A percentile compares a stretch with the other conserved stretches of the same genome.
phyloP scores from a whole-genome alignment of 2,113 vertebrate genomes.

The Brachypodius melanocephalos region DNA sequence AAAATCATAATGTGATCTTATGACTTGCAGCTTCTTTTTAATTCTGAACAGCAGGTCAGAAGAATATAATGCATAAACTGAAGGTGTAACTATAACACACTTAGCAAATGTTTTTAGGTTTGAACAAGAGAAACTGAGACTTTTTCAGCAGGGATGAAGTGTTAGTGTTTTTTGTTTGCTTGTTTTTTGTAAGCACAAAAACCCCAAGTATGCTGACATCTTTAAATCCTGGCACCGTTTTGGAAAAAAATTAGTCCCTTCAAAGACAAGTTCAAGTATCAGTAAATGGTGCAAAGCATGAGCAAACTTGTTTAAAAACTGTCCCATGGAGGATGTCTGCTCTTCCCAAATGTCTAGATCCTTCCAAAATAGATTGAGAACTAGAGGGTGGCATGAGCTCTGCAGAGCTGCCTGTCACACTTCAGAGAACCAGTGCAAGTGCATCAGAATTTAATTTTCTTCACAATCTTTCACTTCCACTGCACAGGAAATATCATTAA shows the following conservation, averaged over 20 bases:
- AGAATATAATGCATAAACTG: not conserved
- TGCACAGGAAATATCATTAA: not conserved
- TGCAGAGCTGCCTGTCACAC: not conserved
- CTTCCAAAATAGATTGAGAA: not conserved
- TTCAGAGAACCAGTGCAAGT: not conserved
- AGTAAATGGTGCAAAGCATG: not conserved
- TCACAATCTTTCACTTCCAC: not conserved
- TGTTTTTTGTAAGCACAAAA: not conserved
- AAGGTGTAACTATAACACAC: not conserved
- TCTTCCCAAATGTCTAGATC: not conserved
- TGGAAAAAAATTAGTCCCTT: not conserved
- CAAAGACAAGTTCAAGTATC: not conserved
- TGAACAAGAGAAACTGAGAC: not conserved
- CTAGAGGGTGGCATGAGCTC: accelerated
- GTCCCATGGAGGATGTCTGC: not conserved
- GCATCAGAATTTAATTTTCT: not conserved
- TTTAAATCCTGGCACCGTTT: not conserved
- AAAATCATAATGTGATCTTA: accelerated
- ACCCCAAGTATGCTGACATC: not conserved
- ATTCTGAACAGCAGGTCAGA: not conserved
- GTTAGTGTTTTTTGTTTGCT: not conserved
- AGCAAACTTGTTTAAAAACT: not conserved
- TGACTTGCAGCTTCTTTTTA: not conserved
- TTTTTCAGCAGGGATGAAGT: too few species aligned
- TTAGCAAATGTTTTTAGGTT: not conserved